Evolutionary conservation across 1,140 invertebrate species (phyloP).

Genomic region (Bombus terrestris): DNA sequence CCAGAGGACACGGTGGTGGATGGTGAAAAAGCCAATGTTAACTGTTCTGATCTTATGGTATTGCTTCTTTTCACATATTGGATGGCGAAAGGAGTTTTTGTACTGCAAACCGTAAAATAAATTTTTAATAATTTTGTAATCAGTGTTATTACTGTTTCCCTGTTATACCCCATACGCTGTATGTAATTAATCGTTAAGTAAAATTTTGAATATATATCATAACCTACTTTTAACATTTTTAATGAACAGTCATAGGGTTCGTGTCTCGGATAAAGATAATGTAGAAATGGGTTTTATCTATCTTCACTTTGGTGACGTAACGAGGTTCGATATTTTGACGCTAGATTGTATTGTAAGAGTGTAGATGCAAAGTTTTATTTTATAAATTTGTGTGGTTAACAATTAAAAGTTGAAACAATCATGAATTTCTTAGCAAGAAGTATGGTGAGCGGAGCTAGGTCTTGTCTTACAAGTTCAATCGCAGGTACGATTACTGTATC

Average conservation of each 20-base stretch:
- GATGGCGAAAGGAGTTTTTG: slow-evolving; percentile 2
- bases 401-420: slow-evolving; percentile 4
- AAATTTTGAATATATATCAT: neutral
- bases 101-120: slow-evolving; percentile 45
- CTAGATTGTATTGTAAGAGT: neutral
- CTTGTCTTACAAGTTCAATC: slow-evolving; percentile 56
- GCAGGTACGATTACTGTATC: slow-evolving; percentile 57
- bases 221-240: neutral
- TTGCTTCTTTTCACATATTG: neutral
- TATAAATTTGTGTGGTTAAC: neutral
- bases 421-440: slow-evolving; percentile 70
- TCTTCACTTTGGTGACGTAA: neutral
- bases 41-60: neutral
- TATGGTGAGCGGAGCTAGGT: slow-evolving; percentile 57
- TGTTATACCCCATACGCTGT: neutral
- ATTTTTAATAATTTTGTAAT: slow-evolving; percentile 50
- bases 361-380: too few species aligned
- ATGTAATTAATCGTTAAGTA: neutral
- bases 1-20: slow-evolving; percentile 29
- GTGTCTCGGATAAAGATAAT: neutral
- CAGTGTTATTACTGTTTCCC: neutral
- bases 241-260: neutral
- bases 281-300: slow-evolving; percentile 14
- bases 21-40: slow-evolving; percentile 20
- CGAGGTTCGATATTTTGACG: neutral